These are phyloP conservation scores for Cyprinodon tularosa DNA, from an alignment of 2,113 vertebrate species.

Conservation along the genomic window DNA sequence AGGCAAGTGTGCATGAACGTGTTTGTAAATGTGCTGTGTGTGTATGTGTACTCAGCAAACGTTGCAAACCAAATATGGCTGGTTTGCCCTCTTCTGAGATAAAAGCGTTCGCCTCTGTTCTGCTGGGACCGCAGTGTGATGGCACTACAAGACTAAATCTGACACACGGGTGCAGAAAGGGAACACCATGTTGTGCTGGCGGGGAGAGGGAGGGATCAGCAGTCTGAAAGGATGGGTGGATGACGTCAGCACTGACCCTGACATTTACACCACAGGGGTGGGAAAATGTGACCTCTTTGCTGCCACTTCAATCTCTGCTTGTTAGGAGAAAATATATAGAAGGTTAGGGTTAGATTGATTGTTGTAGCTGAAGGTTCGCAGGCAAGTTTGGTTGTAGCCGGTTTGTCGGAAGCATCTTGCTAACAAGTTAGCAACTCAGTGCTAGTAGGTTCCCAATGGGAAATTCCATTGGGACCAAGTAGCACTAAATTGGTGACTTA, in stretches of 20 bases:
- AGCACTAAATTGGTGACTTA: no score
- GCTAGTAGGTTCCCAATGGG: no score
- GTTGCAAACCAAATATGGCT: slow-evolving; percentile 71
- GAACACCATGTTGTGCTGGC: slow-evolving; percentile 1
- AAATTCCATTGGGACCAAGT: no score
- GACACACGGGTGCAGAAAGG: slow-evolving; percentile 59
- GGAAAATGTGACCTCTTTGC: slow-evolving; percentile 14
- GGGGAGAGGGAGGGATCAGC: slow-evolving; percentile 13
- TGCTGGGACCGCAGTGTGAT: slow-evolving; percentile 66
- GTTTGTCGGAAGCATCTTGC: no score
- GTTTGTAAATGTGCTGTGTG: slow-evolving; percentile 7
- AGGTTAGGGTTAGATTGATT: slow-evolving; percentile 4
- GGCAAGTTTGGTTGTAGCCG: no score
- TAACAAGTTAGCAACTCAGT: no score
- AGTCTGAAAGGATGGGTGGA: slow-evolving; percentile 15
- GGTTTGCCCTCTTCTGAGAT: slow-evolving; percentile 69
- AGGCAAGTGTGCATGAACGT: slow-evolving; percentile 32
- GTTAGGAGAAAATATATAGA: slow-evolving; percentile 12
- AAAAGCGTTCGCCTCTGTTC: slow-evolving; percentile 70
- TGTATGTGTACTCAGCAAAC: slow-evolving; percentile 41
- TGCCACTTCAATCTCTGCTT: slow-evolving; percentile 16
- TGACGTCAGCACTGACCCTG: slow-evolving; percentile 40
- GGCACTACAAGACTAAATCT: slow-evolving; percentile 55
- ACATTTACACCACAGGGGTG: slow-evolving; percentile 48
- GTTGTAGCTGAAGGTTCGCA: no score